Evolutionary conservation across 2,888 invertebrate species (phyloP).

Genomic region (Rugalucina vietnamica): DNA sequence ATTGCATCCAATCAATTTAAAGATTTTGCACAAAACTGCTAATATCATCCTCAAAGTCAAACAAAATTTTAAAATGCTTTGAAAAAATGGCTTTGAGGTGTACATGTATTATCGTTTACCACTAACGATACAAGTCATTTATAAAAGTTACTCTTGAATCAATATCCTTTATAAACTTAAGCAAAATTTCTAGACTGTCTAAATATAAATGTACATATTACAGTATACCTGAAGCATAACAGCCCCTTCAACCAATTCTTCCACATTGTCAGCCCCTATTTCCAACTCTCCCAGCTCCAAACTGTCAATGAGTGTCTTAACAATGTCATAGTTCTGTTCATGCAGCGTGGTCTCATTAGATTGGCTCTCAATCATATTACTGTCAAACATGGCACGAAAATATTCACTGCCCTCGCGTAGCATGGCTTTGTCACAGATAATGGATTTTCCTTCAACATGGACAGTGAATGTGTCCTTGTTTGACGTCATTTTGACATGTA

Average conservation of each 20-base stretch:
- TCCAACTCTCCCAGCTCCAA: conserved; percentile 35
- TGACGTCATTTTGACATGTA: not conserved
- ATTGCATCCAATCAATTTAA: no score
- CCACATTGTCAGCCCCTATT: conserved; percentile 36
- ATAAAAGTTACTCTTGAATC: not conserved
- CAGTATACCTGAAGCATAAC: conserved; percentile 46
- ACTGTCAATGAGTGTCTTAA: conserved; percentile 36
- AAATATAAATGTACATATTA: no score
- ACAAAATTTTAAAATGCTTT: no score
- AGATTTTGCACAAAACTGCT: no score
- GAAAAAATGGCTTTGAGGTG: no score
- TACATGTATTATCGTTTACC: no score
- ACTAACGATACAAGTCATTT: not conserved
- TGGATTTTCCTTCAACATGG: conserved; percentile 32
- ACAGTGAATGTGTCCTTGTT: conserved; percentile 14
- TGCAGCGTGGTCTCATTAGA: conserved; percentile 36
- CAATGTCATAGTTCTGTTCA: conserved; percentile 16
- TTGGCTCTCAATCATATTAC: conserved; percentile 52
- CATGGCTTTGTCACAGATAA: conserved; percentile 28
- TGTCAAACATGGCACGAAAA: conserved; percentile 57
- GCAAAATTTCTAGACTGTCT: not conserved
- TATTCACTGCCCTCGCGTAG: conserved; percentile 46
- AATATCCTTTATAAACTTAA: not conserved
- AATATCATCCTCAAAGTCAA: no score
- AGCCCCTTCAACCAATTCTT: conserved; percentile 30